Conservation (phyloP, 2,888 invertebrate species). For the Drosophila eohydei region DNA sequence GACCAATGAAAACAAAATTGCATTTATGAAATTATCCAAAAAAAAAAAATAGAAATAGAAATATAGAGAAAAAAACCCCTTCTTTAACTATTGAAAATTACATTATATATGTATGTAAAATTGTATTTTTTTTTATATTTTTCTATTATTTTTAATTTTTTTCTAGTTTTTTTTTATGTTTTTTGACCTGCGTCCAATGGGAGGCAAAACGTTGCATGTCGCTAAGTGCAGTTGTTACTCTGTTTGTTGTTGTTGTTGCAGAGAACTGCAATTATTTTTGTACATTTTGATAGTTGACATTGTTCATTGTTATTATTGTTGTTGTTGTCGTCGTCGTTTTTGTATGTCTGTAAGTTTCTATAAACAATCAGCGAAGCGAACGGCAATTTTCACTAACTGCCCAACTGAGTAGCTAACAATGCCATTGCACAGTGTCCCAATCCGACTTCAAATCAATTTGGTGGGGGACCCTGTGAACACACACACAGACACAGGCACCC, state of each 20-base stretch:
- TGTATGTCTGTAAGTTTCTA: constrained; percentile 49
- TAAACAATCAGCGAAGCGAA: constrained; percentile 78
- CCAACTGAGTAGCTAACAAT: constrained; percentile 69
- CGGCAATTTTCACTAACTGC: constrained; percentile 76
- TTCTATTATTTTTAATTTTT: neutral
- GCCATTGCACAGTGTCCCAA: constrained; percentile 65
- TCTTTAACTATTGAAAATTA: constrained; percentile 29
- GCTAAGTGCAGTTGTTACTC: constrained; percentile 67
- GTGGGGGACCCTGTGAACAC: constrained; percentile 55
- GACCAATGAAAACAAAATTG: constrained; percentile 46
- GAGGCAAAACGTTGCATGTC: constrained; percentile 74
- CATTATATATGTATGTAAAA: constrained; percentile 7
- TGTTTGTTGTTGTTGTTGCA: constrained; percentile 48
- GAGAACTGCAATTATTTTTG: constrained; percentile 76
- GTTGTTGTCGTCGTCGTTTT: constrained; percentile 30
- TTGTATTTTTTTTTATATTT: constrained; percentile 1
- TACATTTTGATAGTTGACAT: constrained; percentile 67
- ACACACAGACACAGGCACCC: constrained; percentile 28
- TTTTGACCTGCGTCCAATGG: constrained; percentile 50
- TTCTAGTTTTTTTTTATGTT: neutral
- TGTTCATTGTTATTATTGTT: constrained; percentile 48
- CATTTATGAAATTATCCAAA: constrained; percentile 42
- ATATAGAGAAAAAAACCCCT: constrained; percentile 12
- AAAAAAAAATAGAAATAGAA: constrained; percentile 21
- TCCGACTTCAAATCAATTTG: constrained; percentile 73